Conservation (phyloP, 2,113 vertebrate genomes). For the Anser cygnoides region DNA sequence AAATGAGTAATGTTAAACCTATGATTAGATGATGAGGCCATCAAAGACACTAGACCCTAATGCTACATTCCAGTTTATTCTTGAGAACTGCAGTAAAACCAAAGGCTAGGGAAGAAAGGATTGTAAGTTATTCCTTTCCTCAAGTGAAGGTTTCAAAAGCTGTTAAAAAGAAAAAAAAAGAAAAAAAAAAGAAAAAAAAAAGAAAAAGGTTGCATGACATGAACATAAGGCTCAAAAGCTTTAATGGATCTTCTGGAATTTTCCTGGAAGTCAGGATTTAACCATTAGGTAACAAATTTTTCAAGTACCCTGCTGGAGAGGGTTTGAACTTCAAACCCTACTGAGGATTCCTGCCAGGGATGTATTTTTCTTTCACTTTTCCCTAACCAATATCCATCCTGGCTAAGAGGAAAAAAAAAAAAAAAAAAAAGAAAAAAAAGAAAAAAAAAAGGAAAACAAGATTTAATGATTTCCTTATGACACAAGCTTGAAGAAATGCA, state of each 20-base stretch:
- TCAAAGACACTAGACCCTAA: constrained; percentile 82
- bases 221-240: constrained; percentile 41
- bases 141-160: constrained; percentile 67
- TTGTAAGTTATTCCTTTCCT: constrained; percentile 50
- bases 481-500: constrained; percentile 74
- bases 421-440: background rate
- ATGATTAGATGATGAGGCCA: constrained; percentile 86
- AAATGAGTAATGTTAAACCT: constrained; percentile 95
- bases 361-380: constrained; percentile 73
- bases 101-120: constrained; percentile 70
- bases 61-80: constrained; percentile 78
- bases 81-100: constrained; percentile 82
- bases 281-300: constrained; percentile 73
- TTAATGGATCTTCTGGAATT: constrained; percentile 63
- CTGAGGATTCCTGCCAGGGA: constrained; percentile 68
- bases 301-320: constrained; percentile 70
- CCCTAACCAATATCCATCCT: constrained; percentile 57
- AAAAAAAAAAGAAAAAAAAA: background rate
- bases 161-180: constrained; percentile 32
- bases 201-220: constrained; percentile 51
- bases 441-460: constrained; percentile 57
- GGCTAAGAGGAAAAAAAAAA: constrained; percentile 38
- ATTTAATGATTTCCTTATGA: constrained; percentile 87
- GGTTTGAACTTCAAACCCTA: constrained; percentile 76
- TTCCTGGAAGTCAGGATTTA: constrained; percentile 72